Percentiles rank a stretch among this genome's conserved stretches.
phyloP scores from a whole-genome alignment of 2,113 vertebrate genomes.

The Addax nasomaculatus region DNA sequence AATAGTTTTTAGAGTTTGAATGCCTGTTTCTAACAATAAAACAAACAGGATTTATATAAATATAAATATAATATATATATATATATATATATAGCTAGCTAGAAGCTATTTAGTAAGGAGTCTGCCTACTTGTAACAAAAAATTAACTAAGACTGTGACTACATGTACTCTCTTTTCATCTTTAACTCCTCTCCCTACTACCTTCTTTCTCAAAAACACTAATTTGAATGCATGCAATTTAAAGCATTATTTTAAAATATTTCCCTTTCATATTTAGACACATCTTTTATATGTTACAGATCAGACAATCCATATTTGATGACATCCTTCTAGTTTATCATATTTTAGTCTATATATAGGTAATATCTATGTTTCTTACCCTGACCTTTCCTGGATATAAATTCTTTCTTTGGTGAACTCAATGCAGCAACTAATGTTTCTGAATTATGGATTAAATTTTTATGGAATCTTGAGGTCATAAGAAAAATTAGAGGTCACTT shows the following conservation, averaged over 20 bases:
- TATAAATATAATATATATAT: too few species aligned
- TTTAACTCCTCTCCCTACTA: neutral
- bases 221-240: neutral
- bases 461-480: neutral
- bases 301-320: neutral
- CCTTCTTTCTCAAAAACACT: neutral
- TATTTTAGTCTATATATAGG: neutral
- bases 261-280: neutral
- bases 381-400: neutral
- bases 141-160: neutral
- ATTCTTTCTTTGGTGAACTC: neutral
- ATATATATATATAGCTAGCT: neutral
- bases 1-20: neutral
- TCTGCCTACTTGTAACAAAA: neutral
- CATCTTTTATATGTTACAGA: neutral
- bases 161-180: neutral
- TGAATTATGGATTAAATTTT: neutral
- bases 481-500: neutral
- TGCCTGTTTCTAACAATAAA: neutral
- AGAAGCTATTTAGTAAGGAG: neutral
- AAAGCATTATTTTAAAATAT: neutral
- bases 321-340: neutral
- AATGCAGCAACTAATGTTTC: neutral
- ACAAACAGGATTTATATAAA: neutral
- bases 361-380: neutral